Base-by-base conservation (phyloP, 2,797 vertebrate species). In the Tangara arthus region DNA sequence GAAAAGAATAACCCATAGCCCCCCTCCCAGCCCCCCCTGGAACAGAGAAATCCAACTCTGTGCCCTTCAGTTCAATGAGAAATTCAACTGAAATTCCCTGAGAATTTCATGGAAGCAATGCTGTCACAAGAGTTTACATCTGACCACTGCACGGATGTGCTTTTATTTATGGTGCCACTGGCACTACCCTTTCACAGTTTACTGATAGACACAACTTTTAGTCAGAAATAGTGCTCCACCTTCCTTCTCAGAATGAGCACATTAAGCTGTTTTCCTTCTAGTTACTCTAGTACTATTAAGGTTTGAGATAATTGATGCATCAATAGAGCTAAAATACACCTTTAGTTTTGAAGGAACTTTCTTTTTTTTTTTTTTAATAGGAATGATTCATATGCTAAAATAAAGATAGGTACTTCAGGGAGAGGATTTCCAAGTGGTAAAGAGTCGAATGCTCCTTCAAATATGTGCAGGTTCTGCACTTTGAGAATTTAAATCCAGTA, bases 11-110 rank as follows among this genome's bases (percentile, higher is more conserved):
- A 21, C 20, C 6, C 6, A 3, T 24, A 52, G n/a, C 28, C 2
- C 30, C 7, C 3, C 26, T 37, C 14, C 10, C 64, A 34, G 3
- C 2, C 2, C 3, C 3, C 4, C 7, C 5, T 1, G 3, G 6
- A 17, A 28, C 5, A 6, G 9, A 8, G 42, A 78, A 6, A 83
- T 57, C 34, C 79, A 26, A 3, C 8, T 32, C 46, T n/a, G 24
- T 41, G 10, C 20, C 27, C 15, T 32, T 46, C 75, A 59, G 20
- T 71, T 89, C 27, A 26, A 15, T 7, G 44, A 32, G 55, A 56
- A 56, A 56, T 34, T 34, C 15, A 34, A 56, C 15, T 2, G 1
- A 56, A 93, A 27, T 26, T 69, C 28, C 27, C 32, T 2, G 24
- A 24, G 76, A 52, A 44, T 44, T 39, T 23, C 41, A 4, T 2